A percentile compares a stretch with the other conserved stretches of the same genome.
phyloP scores from a whole-genome alignment of 92 coral and sea anemone genomes.

The Actinernus sp. region DNA sequence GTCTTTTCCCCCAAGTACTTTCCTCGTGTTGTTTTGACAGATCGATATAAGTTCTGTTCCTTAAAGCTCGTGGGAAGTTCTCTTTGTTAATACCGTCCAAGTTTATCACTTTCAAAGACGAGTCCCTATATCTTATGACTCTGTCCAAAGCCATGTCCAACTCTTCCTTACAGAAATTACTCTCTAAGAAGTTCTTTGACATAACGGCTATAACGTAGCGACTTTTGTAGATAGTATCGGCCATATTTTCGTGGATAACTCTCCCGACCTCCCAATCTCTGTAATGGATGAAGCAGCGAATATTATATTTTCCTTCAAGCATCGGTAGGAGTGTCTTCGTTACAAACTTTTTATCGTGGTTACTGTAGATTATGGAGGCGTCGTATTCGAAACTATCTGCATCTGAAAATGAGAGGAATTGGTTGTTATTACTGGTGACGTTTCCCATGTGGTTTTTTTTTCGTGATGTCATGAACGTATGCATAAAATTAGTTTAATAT shows the following conservation, averaged over 20 bases:
- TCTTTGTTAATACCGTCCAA: conserved; percentile 21
- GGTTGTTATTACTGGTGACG: no score
- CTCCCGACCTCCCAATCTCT: conserved; percentile 16
- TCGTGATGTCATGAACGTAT: no score
- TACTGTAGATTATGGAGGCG: conserved; percentile 30
- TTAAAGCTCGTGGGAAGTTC: conserved; percentile 3
- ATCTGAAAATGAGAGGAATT: no score
- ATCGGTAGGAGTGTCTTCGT: conserved; percentile 11
- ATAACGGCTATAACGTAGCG: conserved; percentile 25
- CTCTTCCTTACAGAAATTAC: conserved; percentile 8
- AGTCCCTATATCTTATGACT: conserved; percentile 1
- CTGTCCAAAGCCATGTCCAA: conserved; percentile 24
- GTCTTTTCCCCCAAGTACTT: conserved; percentile 15
- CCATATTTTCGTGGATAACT: conserved; percentile 20
- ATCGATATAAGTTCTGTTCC: conserved; percentile 17
- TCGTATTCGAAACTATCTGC: conserved; percentile 10
- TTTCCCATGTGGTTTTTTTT: no score
- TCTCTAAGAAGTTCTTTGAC: conserved; percentile 20
- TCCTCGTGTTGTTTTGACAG: conserved; percentile 8
- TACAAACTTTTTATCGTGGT: conserved; percentile 10
- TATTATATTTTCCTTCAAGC: conserved; percentile 9
- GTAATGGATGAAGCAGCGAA: conserved; percentile 23
- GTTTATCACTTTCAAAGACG: conserved; percentile 13
- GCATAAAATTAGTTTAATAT: no score
- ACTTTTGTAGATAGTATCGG: conserved; percentile 13